Base-by-base conservation (phyloP, 2,797 vertebrate species). In the Enteromius afrohamiltoni region DNA sequence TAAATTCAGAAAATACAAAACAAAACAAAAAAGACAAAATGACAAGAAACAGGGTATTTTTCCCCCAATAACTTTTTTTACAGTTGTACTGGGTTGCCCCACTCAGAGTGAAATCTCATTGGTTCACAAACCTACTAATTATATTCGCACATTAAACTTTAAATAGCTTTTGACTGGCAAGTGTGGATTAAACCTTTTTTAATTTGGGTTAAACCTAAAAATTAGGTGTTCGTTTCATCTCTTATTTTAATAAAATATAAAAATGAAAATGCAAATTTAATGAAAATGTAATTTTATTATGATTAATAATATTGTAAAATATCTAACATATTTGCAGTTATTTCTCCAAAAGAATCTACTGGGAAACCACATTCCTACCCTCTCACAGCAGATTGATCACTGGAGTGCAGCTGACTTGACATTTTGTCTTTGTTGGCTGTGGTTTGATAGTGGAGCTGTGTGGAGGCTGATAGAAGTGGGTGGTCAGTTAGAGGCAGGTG, bases 371-470 rank as follows among this genome's bases (percentile, higher is more conserved):
- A 3, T 71, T 11, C 47, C 70, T 55, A 19, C 11, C 40, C 65
- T 74, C 42, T 62, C 14, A 73, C 70, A 58, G 73, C 29, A 34
- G 60, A 77, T 60, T 80, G 76, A 73, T 83, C 58, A 60, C 31
- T 70, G 55, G 62, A 77, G 65, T 69, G 70, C 23, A 51, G 73
- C 73, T 75, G 51, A 85, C 21, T 77, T 74, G 84, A 87, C 67
- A 77, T 80, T 87, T 68, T 10, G 45, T 67, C 78, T 74, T 45
- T 82, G 76, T 69, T 85, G 77, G 45, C 60, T 79, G 51, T n/a
- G 42, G 34, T 83, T 85, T 87, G 37, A 83, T 77, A 80, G 16
- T 11, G 23, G 82, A 60, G 45, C 40, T 69, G 76, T 71, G 83
- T 74, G 76, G 58, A 31, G 26, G 55, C 70, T 49, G 60, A 87